phyloP scores from a whole-genome alignment of 64 coral and sea anemone species.

The Pocillopora damicornis region DNA sequence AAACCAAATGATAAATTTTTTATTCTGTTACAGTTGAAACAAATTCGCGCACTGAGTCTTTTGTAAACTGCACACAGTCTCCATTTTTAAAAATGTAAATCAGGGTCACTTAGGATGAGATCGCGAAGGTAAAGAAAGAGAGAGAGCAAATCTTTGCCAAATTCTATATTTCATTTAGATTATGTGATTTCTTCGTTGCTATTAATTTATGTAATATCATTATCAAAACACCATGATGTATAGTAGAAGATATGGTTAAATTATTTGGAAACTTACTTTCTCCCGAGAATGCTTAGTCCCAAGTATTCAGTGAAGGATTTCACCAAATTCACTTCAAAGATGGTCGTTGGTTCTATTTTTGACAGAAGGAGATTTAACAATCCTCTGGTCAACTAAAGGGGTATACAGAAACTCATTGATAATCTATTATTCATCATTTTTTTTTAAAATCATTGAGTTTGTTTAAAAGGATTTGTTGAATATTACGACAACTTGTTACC shows the following conservation, averaged over 20 bases:
- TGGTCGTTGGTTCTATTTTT: conserved; percentile 33
- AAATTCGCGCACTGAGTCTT: no score
- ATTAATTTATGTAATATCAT: not conserved
- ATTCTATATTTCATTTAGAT: no score
- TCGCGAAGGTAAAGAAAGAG: no score
- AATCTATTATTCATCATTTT: not conserved
- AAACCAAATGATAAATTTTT: not conserved
- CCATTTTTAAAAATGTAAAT: no score
- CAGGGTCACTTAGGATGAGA: no score
- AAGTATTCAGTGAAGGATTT: conserved; percentile 56
- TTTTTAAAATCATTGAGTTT: not conserved
- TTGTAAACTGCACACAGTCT: no score
- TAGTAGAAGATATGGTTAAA: not conserved
- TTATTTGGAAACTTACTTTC: conserved; percentile 33
- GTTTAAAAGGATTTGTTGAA: not conserved
- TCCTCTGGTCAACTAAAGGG: no score
- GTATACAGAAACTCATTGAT: not conserved
- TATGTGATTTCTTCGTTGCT: not conserved
- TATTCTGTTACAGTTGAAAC: not conserved
- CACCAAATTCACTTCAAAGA: conserved; percentile 40
- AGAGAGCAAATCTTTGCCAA: no score
- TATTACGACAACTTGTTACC: conserved; percentile 4
- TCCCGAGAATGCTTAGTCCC: conserved; percentile 51
- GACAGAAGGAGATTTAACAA: not conserved
- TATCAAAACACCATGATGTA: not conserved